Evolutionary conservation across 2,888 invertebrate species (phyloP), one percentile per base, ranked within the genome.

Genomic region (Zygaena filipendulae): DNA sequence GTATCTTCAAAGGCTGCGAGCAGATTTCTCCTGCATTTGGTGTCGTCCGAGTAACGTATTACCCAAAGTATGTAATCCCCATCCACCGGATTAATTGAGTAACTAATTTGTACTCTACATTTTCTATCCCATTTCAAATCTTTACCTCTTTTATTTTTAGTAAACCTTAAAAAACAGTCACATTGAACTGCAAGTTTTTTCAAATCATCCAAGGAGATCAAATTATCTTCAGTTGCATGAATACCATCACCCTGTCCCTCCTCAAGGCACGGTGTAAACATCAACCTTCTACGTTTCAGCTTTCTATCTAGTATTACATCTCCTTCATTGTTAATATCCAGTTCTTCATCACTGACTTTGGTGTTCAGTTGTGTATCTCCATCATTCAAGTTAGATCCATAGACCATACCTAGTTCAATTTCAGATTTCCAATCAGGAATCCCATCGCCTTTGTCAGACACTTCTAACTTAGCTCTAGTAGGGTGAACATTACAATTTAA

Each of bases 91-190:
- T 81, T 77, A 35, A 75, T 72, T 0, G 82, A 82, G 54, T 85
- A 87, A 13, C 84, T 84, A 9, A 86, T 80, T 57, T 85, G 84
- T 27, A 87, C 54, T 49, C 84, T 86, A 48, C 85, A 85, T 24
- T 83, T 83, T 30, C 85, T 66, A 36, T 79, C 81, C 85, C 86
- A 87, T 42, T 81, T 83, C 63, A 77, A 82, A 33, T n/a, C n/a
- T n/a, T n/a, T n/a, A n/a, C n/a, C n/a, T n/a, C n/a, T 74, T 35
- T 64, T 59, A 9, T 60, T 57, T 42, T 71, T 60, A 16, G 60
- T 61, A 43, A 80, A 81, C 43, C 75, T 68, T 28, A 81, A 59
- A 32, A 64, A 74, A 19, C 80, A 77, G 38, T 69, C 70, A 36
- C 77, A 79, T 52, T 81, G 75, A 13, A 80, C 70, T 13, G 66